Conservation (phyloP, 2,113 vertebrate species). For the Actenoides lindsayi region DNA sequence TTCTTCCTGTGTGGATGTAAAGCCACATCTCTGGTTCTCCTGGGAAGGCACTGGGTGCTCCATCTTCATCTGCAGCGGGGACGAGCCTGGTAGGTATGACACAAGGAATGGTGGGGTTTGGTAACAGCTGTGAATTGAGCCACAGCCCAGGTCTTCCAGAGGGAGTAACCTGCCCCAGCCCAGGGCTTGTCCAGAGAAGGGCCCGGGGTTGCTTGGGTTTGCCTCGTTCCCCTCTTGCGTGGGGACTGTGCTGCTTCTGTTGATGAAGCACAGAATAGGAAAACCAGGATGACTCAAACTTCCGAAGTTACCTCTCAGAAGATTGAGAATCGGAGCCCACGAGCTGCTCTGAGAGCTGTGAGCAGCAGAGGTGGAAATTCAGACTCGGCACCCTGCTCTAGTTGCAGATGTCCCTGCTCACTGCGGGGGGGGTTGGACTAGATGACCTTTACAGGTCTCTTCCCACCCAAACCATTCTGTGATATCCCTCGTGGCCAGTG, state of each 20-base stretch:
- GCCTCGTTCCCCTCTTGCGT: neutral
- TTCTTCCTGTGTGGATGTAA: neutral
- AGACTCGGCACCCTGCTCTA: neutral
- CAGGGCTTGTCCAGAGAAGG: accelerated
- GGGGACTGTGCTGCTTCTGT: neutral
- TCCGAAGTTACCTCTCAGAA: neutral
- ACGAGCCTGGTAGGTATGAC: too few species aligned
- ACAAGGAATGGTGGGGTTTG: accelerated
- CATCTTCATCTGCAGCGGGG: neutral
- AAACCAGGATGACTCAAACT: neutral
- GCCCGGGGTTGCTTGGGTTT: neutral
- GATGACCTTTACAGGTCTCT: neutral
- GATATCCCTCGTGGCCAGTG: neutral
- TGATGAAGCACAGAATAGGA: neutral
- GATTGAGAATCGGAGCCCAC: neutral
- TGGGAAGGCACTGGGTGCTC: neutral
- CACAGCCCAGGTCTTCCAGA: neutral
- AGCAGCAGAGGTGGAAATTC: neutral
- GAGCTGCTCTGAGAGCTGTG: neutral
- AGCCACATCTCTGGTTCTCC: neutral
- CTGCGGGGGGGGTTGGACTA: neutral
- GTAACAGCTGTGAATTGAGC: neutral
- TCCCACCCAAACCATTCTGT: neutral
- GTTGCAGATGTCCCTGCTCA: neutral
- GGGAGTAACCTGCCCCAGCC: neutral